phyloP scores from a whole-genome alignment of 1,140 invertebrate species.

The Drosophila burlai region DNA sequence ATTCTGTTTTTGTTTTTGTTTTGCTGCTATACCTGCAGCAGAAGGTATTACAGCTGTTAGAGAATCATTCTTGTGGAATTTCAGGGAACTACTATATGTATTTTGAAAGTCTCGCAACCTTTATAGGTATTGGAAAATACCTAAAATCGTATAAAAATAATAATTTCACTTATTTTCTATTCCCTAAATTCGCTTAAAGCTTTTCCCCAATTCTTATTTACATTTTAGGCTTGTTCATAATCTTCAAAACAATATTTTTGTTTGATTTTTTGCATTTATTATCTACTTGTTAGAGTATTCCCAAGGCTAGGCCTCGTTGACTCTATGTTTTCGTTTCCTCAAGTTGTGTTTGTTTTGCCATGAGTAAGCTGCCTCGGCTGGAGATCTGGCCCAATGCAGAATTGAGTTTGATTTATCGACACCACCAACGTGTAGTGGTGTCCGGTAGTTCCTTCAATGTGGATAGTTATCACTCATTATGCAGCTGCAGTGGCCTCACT shows the following conservation, averaged over 20 bases:
- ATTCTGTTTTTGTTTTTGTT: constrained; percentile 30
- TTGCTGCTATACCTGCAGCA: no score
- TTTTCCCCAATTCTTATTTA: not conserved
- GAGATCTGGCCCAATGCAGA: constrained; percentile 16
- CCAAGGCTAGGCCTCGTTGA: not conserved
- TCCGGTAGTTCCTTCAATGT: not conserved
- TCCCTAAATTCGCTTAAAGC: no score
- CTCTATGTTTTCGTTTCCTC: constrained; percentile 13
- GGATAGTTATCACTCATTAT: constrained; percentile 24
- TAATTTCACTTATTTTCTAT: not conserved
- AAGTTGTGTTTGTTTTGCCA: constrained; percentile 24
- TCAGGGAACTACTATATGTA: not conserved
- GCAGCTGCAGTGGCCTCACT: constrained; percentile 25
- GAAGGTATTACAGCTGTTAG: not conserved
- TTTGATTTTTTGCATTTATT: not conserved
- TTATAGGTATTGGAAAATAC: no score
- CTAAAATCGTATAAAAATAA: no score
- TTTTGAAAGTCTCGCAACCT: no score
- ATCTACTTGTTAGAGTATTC: constrained; percentile 5
- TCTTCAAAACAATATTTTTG: not conserved
- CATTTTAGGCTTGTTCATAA: not conserved
- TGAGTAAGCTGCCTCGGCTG: constrained; percentile 8
- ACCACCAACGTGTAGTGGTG: constrained; percentile 16
- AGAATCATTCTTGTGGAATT: not conserved
- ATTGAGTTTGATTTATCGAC: constrained; percentile 46